A percentile compares a stretch with the other conserved stretches of the same genome.
These are phyloP conservation scores for Drosophila conformis DNA, from an alignment of 2,888 invertebrate species.

Conservation along the genomic window DNA sequence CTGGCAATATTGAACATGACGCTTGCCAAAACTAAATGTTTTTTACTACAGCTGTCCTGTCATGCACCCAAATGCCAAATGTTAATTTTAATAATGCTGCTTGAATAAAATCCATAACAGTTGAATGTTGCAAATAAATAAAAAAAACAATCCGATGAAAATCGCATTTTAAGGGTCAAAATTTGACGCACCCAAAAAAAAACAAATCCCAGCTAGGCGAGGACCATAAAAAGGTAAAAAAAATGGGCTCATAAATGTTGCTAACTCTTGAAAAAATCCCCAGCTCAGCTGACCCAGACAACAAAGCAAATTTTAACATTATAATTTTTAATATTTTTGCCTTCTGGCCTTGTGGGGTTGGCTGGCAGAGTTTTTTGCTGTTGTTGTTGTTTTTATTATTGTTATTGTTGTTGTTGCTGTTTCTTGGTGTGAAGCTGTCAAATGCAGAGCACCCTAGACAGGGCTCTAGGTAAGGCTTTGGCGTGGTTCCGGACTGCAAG, in stretches of 20 bases:
- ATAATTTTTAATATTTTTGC: constrained; percentile 79
- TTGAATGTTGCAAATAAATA: constrained; percentile 35
- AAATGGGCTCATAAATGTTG: constrained; percentile 30
- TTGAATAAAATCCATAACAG: constrained; percentile 60
- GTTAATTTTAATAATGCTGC: constrained; percentile 71
- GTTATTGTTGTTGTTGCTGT: constrained; percentile 31
- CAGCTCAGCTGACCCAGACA: constrained; percentile 52
- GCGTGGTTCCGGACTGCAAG: constrained; percentile 68
- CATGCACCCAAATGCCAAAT: constrained; percentile 52
- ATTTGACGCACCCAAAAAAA: constrained; percentile 34
- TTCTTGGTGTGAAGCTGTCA: constrained; percentile 75
- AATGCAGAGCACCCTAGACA: constrained; percentile 69
- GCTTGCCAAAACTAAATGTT: constrained; percentile 52
- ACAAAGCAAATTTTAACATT: constrained; percentile 77
- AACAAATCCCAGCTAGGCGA: constrained; percentile 62
- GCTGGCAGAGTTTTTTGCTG: constrained; percentile 23
- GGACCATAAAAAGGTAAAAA: constrained; percentile 37
- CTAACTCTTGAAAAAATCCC: constrained; percentile 57
- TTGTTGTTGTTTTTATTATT: constrained; percentile 21
- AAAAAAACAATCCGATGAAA: constrained; percentile 63
- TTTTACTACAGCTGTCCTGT: constrained; percentile 45
- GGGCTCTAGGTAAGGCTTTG: constrained; percentile 50
- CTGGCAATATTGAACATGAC: constrained; percentile 75
- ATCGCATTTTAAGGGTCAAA: constrained; percentile 77
- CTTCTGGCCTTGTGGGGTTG: constrained; percentile 52